Percentiles rank a stretch among this genome's conserved stretches.
Conservation (phyloP, 2,888 invertebrate species). For the Agelastica alni region DNA sequence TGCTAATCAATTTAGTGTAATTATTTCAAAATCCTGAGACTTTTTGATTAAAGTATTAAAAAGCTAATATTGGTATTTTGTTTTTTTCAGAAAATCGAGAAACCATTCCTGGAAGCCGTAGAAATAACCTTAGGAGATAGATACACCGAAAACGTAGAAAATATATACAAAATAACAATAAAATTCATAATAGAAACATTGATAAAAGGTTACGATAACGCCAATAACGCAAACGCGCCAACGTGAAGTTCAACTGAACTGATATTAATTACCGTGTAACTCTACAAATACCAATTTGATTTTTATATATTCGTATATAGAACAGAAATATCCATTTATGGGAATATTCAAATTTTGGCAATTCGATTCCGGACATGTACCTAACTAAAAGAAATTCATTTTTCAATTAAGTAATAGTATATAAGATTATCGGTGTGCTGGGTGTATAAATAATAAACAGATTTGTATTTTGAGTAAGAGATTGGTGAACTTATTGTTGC, state of each 20-base stretch:
- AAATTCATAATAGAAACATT: slow-evolving; percentile 85
- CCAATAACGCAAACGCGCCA: slow-evolving; percentile 45
- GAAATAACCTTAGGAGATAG: slow-evolving; percentile 84
- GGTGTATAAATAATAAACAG: too few species aligned
- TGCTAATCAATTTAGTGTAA: too few species aligned
- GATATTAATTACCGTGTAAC: slow-evolving; percentile 24
- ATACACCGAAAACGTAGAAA: slow-evolving; percentile 87
- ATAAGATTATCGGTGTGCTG: too few species aligned
- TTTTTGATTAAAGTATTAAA: too few species aligned
- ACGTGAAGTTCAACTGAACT: slow-evolving; percentile 45
- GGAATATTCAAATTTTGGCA: background rate
- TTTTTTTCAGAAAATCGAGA: slow-evolving; percentile 78
- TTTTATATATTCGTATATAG: slow-evolving; percentile 33
- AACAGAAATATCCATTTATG: slow-evolving; percentile 20
- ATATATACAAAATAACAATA: slow-evolving; percentile 85
- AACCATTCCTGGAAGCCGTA: slow-evolving; percentile 85
- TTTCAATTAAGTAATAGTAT: too few species aligned
- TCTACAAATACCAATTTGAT: slow-evolving; percentile 26
- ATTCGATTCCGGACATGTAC: background rate
- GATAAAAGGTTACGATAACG: slow-evolving; percentile 74
- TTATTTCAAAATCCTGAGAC: too few species aligned
- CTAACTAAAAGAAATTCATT: too few species aligned
- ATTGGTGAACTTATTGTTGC: too few species aligned
- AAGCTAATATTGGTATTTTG: too few species aligned
- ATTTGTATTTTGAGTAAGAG: too few species aligned